Evolutionary conservation across 1,140 invertebrate species (phyloP).

Genomic region (Chironomus tepperi): DNA sequence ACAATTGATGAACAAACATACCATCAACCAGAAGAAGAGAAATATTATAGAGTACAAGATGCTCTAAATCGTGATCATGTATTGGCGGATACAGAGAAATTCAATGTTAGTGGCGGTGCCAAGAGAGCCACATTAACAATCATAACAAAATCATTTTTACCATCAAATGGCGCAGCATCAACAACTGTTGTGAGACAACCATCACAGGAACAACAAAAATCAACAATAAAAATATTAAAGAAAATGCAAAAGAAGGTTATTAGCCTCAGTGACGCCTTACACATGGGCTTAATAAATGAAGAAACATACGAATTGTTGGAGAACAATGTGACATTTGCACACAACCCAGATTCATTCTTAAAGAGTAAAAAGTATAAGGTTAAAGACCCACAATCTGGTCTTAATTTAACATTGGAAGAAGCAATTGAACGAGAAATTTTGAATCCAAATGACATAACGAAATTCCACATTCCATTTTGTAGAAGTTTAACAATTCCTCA

Average conservation of each 20-base stretch:
- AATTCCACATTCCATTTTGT: slow-evolving; percentile 70
- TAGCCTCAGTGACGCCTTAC: slow-evolving; percentile 58
- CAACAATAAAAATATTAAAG: slow-evolving; percentile 47
- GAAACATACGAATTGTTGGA: slow-evolving; percentile 62
- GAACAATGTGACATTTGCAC: slow-evolving; percentile 42
- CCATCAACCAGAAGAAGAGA: slow-evolving; percentile 58
- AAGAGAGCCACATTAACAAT: slow-evolving; percentile 32
- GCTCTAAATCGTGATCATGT: slow-evolving; percentile 58
- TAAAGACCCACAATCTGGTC: slow-evolving; percentile 71
- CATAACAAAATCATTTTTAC: slow-evolving; percentile 4
- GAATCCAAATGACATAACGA: slow-evolving; percentile 65
- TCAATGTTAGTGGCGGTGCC: slow-evolving; percentile 30
- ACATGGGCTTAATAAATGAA: slow-evolving; percentile 64
- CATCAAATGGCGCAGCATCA: not conserved
- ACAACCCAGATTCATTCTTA: slow-evolving; percentile 51
- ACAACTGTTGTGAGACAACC: not conserved
- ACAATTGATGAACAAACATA: slow-evolving; percentile 64
- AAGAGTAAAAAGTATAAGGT: slow-evolving; percentile 69
- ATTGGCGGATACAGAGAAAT: slow-evolving; percentile 45
- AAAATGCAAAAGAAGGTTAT: slow-evolving; percentile 67
- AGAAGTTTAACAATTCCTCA: slow-evolving; percentile 72
- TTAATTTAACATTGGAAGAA: slow-evolving; percentile 68
- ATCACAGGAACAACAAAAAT: not conserved
- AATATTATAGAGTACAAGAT: slow-evolving; percentile 62
- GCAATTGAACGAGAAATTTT: slow-evolving; percentile 77